A percentile compares a stretch with the other conserved stretches of the same genome.
These are phyloP conservation scores for Delichon dasypus DNA, from an alignment of 2,797 vertebrate genomes.

Conservation along the genomic window DNA sequence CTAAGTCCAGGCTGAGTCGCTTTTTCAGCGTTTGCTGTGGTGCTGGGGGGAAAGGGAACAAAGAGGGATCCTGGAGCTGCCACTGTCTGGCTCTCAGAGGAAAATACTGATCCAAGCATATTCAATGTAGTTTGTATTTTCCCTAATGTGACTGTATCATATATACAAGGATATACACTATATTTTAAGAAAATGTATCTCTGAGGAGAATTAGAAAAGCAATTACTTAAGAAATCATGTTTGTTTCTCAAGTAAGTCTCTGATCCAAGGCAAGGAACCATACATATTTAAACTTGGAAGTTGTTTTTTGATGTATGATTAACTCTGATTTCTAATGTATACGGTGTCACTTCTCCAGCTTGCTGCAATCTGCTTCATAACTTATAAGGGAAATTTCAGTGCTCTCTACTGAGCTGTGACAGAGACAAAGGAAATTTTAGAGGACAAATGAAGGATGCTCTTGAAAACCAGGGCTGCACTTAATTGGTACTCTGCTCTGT, in stretches of 20 bases:
- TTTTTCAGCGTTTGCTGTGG: neutral
- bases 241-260: slow-evolving; percentile 16
- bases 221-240: slow-evolving; percentile 13
- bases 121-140: neutral
- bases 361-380: neutral
- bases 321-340: neutral
- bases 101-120: neutral
- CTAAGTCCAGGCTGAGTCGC: neutral
- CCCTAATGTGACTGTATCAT: neutral
- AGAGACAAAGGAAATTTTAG: slow-evolving; percentile 47
- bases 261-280: neutral
- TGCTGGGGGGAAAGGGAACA: neutral
- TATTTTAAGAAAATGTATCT: neutral
- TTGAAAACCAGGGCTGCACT: neutral
- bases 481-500: slow-evolving; percentile 10
- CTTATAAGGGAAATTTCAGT: neutral
- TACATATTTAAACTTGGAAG: neutral
- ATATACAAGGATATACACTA: neutral
- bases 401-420: neutral
- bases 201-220: neutral
- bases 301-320: neutral
- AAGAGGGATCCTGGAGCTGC: neutral
- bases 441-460: slow-evolving; percentile 46
- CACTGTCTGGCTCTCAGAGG: neutral
- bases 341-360: neutral